Evolutionary conservation across 1,140 invertebrate genomes (phyloP), one percentile per base, ranked within the genome.

Genomic region (Drosophila subobscura): DNA sequence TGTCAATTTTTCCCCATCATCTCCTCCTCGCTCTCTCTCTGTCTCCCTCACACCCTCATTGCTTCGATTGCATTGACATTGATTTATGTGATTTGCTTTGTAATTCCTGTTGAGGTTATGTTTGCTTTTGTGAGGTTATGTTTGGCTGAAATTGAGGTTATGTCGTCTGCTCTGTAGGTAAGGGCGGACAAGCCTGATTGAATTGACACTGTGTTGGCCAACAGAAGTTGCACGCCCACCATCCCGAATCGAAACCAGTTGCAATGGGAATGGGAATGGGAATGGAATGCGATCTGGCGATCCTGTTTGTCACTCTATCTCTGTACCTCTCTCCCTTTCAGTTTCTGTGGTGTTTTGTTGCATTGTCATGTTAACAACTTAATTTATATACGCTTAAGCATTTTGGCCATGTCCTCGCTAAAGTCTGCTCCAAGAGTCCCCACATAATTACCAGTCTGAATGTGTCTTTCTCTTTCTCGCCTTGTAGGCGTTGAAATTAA

Each of bases 401-500:
- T 76, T 77, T 72, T 71, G 76, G 64, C 59, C 76, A 71, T 41
- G 64, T 64, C 65, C 66, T 71, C 65, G 56, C 33, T 22, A 25
- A 40, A 44, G 60, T 66, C 29, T 54, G 63, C 49, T 47, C 41
- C 41, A 45, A 57, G 42, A 46, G 27, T 27, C 29, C 25, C 40
- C 56, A 76, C 73, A 86, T 77, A 80, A 81, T 86, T 85, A 86
- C 68, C 81, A 74, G 61, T 54, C 67, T 54, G 33, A 10, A 53
- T 8, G 33, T 37, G 10, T 37, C 3, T 37, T n/a, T 68, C 65
- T 37, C 50, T 37, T 49, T 23, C 42, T 23, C 12, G 6, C 22
- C 81, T 88, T 67, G 83, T 88, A 88, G 83, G 83, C 83, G 83
- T 88, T 88, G 83, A 83, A 88, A 83, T 88, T 81, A 76, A 88